Conservation (phyloP, 2,888 invertebrate species). For the Glyphotaelius pellucidus region DNA sequence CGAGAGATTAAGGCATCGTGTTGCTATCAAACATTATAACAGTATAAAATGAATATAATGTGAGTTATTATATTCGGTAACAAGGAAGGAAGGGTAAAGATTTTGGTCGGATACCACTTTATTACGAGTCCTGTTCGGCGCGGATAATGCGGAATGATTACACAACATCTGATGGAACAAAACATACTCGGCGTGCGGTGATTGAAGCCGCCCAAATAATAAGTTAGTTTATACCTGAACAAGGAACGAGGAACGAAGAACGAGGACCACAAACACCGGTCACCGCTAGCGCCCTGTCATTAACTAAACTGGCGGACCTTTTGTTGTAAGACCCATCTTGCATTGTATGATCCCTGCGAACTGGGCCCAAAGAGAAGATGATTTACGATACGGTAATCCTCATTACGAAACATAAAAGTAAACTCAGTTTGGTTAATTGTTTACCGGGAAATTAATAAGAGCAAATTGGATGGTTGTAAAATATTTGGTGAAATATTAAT, state of each 20-base stretch:
- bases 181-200: slow-evolving; percentile 40
- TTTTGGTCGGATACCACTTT: neutral
- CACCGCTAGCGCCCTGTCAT: slow-evolving; percentile 63
- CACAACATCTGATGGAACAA: neutral
- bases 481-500: too few species aligned
- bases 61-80: neutral
- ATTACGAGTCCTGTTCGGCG: neutral
- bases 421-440: slow-evolving; percentile 31
- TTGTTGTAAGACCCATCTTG: slow-evolving; percentile 49
- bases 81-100: neutral
- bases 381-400: slow-evolving; percentile 34
- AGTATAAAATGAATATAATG: slow-evolving; percentile 14
- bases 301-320: slow-evolving; percentile 59
- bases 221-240: slow-evolving; percentile 57
- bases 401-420: slow-evolving; percentile 40
- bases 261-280: slow-evolving; percentile 51
- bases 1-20: neutral
- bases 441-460: neutral
- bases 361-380: slow-evolving; percentile 9
- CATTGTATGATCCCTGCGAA: slow-evolving; percentile 1
- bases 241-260: slow-evolving; percentile 49
- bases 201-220: slow-evolving; percentile 46
- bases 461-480: neutral
- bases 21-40: neutral
- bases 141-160: neutral